Conservation (phyloP, 1,140 invertebrate species). For the Formica exsecta region DNA sequence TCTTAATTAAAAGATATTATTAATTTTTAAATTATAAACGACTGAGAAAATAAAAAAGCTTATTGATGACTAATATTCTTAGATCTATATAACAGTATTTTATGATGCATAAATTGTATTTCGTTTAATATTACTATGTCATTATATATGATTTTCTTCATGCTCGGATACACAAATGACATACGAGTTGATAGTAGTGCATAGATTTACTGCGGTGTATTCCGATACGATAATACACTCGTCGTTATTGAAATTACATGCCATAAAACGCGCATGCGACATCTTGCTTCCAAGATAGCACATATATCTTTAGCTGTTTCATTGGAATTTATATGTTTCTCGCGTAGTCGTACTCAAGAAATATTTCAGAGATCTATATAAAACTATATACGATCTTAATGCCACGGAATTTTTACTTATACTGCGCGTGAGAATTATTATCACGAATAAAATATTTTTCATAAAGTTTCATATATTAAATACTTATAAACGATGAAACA, state of each 20-base stretch:
- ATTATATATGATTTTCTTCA: neutral
- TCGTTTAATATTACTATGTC: neutral
- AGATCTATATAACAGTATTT: neutral
- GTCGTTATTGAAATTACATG: constrained; percentile 62
- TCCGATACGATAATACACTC: constrained; percentile 51
- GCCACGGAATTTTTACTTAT: constrained; percentile 26
- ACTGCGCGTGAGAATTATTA: neutral
- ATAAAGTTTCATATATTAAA: neutral
- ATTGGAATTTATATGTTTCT: constrained; percentile 56
- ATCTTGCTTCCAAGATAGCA: constrained; percentile 29
- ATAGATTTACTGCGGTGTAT: constrained; percentile 23
- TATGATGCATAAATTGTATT: neutral
- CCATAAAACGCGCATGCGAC: constrained; percentile 38
- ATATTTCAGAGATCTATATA: constrained; percentile 42
- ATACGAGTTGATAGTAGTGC: neutral
- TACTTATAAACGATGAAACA: neutral
- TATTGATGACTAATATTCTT: neutral
- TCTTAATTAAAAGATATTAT: neutral
- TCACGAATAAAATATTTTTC: neutral
- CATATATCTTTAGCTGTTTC: constrained; percentile 36
- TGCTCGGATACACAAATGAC: neutral
- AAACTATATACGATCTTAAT: constrained; percentile 42
- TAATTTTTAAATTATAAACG: neutral
- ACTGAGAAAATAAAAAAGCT: neutral
- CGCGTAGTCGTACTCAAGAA: constrained; percentile 26